phyloP scores from a whole-genome alignment of 2,797 vertebrate genomes.

The Enoplosus armatus region DNA sequence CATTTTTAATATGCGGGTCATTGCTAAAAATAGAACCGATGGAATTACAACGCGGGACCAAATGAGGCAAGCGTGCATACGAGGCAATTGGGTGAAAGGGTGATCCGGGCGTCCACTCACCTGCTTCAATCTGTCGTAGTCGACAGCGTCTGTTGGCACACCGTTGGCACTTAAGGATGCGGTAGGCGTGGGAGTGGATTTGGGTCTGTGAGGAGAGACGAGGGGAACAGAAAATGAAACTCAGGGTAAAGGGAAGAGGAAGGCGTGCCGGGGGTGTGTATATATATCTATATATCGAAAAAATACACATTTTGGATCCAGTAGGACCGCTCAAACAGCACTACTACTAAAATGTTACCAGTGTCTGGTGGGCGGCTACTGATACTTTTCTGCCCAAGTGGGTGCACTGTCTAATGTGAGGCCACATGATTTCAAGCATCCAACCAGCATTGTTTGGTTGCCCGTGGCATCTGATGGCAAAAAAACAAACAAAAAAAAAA shows the following conservation, averaged over 20 bases:
- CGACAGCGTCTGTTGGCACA: slow-evolving; percentile 94
- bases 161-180: slow-evolving; percentile 97
- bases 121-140: slow-evolving; percentile 98
- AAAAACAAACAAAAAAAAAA: no score
- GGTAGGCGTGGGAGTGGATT: slow-evolving; percentile 91
- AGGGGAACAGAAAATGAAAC: not conserved
- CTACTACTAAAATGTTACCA: no score
- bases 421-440: not conserved
- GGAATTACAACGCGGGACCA: no score
- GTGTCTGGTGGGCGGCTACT: no score
- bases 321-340: not conserved
- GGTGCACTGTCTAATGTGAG: not conserved
- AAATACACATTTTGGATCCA: not conserved
- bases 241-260: not conserved
- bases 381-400: not conserved
- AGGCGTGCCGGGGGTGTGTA: no score
- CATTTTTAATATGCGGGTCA: not conserved
- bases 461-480: not conserved
- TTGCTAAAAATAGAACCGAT: no score
- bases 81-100: no score
- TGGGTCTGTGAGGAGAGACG: slow-evolving; percentile 88
- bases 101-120: slow-evolving; percentile 72
- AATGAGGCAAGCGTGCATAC: no score
- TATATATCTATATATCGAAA: no score
- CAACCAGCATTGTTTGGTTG: no score